phyloP scores from a whole-genome alignment of 2,888 invertebrate species.

The Drosophila longiperda region DNA sequence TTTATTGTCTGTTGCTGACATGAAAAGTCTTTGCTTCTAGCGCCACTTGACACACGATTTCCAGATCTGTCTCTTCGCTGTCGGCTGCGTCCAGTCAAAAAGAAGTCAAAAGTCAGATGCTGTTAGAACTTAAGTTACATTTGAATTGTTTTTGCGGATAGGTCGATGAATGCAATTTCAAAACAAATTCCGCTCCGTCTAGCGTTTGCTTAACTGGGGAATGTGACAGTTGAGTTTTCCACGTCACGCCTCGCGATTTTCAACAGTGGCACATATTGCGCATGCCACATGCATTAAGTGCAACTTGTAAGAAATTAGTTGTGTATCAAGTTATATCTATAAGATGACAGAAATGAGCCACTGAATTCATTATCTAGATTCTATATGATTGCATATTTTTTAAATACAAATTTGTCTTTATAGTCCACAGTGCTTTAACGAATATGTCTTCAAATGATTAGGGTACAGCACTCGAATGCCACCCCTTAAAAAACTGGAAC shows the following conservation, averaged over 20 bases:
- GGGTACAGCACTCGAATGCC: slow-evolving; percentile 2
- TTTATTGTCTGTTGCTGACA: slow-evolving; percentile 59
- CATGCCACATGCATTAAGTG: not conserved
- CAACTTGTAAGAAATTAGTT: not conserved
- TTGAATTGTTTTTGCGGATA: slow-evolving; percentile 12
- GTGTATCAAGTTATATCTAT: not conserved
- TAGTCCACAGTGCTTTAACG: not conserved
- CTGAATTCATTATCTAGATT: not conserved
- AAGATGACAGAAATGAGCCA: not conserved
- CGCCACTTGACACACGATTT: slow-evolving; percentile 43
- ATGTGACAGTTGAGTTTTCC: not conserved
- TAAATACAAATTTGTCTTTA: not conserved
- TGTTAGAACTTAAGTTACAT: slow-evolving; percentile 40
- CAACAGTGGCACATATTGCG: not conserved
- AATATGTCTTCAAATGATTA: not conserved
- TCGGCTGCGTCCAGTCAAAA: slow-evolving; percentile 12
- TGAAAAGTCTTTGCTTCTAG: slow-evolving; percentile 55
- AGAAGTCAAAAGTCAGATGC: slow-evolving; percentile 41
- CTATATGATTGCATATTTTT: too few relatives aligned
- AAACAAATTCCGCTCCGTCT: not conserved
- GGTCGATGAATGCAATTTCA: slow-evolving; percentile 33
- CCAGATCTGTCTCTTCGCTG: not conserved
- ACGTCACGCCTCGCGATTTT: not conserved
- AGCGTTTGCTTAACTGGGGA: not conserved
- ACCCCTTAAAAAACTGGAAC: slow-evolving; percentile 16